Conservation (phyloP, 37 sponge, comb jelly and placozoan species). For the Spongilla lacustris region DNA sequence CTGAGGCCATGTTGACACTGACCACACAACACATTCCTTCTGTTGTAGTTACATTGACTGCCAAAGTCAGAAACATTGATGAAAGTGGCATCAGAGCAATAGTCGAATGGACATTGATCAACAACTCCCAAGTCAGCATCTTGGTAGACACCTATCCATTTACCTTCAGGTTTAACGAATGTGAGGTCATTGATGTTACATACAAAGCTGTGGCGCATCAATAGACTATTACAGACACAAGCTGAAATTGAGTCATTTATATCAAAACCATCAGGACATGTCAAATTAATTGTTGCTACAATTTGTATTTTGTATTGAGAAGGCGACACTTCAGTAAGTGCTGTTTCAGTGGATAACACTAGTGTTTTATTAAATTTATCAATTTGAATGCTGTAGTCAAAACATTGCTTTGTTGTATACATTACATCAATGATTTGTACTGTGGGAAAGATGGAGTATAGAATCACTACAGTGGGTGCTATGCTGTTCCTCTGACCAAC, state of each 20-base stretch:
- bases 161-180: neutral
- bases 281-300: neutral
- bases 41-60: slow-evolving; percentile 25
- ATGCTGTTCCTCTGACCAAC: slow-evolving; percentile 11
- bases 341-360: neutral
- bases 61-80: neutral
- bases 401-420: neutral
- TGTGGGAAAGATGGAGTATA: neutral
- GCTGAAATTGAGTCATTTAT: neutral
- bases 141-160: neutral
- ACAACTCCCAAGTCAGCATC: neutral
- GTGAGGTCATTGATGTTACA: slow-evolving; percentile 2
- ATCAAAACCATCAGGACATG: slow-evolving; percentile 22
- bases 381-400: neutral
- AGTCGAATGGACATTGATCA: slow-evolving; percentile 20
- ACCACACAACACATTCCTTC: slow-evolving; percentile 40
- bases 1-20: slow-evolving; percentile 18
- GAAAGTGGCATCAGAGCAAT: slow-evolving; percentile 1
- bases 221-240: neutral
- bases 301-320: neutral
- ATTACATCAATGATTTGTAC: neutral
- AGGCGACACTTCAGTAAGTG: neutral
- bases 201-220: neutral
- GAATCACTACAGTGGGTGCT: neutral
- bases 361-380: neutral